phyloP scores from a whole-genome alignment of 2,888 invertebrate species.

The Aricia artaxerxes region DNA sequence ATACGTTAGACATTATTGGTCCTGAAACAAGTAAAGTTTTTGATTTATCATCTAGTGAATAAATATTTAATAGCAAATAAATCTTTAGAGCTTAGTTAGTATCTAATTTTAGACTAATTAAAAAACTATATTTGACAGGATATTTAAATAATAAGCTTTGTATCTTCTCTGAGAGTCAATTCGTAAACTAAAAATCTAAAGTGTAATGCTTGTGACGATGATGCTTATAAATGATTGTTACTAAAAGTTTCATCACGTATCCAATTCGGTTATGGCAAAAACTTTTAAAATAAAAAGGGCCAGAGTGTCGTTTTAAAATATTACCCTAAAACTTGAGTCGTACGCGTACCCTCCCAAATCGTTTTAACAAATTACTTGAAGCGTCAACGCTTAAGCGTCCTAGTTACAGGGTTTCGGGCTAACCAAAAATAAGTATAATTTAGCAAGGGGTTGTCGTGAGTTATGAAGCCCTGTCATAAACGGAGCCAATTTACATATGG shows the following conservation, averaged over 20 bases:
- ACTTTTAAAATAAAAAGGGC: slow-evolving; percentile 20
- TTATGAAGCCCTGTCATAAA: slow-evolving; percentile 57
- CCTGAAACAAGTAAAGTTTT: neutral
- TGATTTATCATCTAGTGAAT: neutral
- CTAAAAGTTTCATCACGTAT: neutral
- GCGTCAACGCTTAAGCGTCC: slow-evolving; percentile 51
- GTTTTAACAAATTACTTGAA: slow-evolving; percentile 60
- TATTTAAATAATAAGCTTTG: neutral
- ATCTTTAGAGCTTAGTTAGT: too few species aligned
- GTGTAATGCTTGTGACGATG: neutral
- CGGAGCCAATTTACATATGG: slow-evolving; percentile 70
- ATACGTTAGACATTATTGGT: slow-evolving; percentile 66
- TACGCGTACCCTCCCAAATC: slow-evolving; percentile 40
- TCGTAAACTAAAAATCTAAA: neutral
- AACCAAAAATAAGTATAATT: slow-evolving; percentile 70
- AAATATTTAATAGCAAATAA: too few species aligned
- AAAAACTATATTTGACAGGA: too few species aligned
- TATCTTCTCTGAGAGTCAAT: neutral
- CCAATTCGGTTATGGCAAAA: slow-evolving; percentile 13
- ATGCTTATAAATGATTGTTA: neutral
- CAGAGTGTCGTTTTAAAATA: slow-evolving; percentile 34
- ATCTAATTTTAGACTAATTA: too few species aligned
- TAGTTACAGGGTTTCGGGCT: slow-evolving; percentile 68
- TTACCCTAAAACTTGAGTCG: slow-evolving; percentile 41
- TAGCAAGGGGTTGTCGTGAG: slow-evolving; percentile 62